phyloP scores from a whole-genome alignment of 2,888 invertebrate species.

The Synergus japonicus region DNA sequence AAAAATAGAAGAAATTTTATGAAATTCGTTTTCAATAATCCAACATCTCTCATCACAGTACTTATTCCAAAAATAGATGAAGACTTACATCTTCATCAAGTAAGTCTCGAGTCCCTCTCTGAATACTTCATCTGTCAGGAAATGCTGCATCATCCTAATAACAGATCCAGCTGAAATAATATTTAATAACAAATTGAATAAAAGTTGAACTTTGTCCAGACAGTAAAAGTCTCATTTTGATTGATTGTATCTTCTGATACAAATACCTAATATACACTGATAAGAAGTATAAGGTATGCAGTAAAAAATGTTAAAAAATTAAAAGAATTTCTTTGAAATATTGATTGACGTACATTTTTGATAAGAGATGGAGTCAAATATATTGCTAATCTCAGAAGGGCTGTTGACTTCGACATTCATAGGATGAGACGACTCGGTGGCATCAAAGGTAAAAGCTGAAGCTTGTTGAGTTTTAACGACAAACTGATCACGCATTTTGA shows the following conservation, averaged over 20 bases:
- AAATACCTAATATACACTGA: not conserved
- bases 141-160: constrained; percentile 80
- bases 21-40: constrained; percentile 57
- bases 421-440: constrained; percentile 78
- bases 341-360: constrained; percentile 79
- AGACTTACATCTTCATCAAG: constrained; percentile 65
- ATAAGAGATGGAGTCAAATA: constrained; percentile 82
- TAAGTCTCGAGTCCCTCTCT: constrained; percentile 78
- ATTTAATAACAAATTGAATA: not conserved
- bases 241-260: constrained; percentile 1
- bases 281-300: constrained; percentile 5
- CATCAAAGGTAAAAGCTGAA: constrained; percentile 75
- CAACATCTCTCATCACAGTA: constrained; percentile 67
- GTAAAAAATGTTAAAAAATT: not conserved
- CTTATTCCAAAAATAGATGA: no score
- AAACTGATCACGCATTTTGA: constrained; percentile 80
- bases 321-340: not conserved
- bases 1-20: not conserved
- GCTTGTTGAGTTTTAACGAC: constrained; percentile 78
- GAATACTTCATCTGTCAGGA: constrained; percentile 80
- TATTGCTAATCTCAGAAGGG: constrained; percentile 78
- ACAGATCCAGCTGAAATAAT: constrained; percentile 71
- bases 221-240: no score
- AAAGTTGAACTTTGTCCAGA: not conserved
- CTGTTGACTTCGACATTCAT: constrained; percentile 80